Percentiles rank a stretch among this genome's conserved stretches.
Evolutionary conservation across 2,113 vertebrate species (phyloP).

Genomic region (Cavia porcellus): DNA sequence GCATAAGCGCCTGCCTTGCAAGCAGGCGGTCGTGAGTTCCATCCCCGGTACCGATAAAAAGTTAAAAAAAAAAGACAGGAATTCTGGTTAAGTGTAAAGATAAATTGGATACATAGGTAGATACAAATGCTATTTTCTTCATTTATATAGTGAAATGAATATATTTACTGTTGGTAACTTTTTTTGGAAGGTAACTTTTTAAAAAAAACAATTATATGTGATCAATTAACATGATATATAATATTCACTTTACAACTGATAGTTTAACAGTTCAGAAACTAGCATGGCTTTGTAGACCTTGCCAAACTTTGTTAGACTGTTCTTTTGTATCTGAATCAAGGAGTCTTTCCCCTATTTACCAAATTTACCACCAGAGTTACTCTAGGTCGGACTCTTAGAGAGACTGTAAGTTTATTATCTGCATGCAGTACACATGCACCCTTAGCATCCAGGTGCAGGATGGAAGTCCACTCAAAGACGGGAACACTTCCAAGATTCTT

Average conservation of each 20-base stretch:
- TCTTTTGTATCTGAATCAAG: background rate
- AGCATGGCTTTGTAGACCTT: background rate
- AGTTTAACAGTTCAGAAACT: background rate
- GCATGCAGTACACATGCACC: background rate
- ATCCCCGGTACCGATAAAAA: too few relatives aligned
- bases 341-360: background rate
- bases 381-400: background rate
- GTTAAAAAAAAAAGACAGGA: background rate
- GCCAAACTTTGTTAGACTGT: background rate
- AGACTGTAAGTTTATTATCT: background rate
- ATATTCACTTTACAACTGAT: background rate
- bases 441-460: background rate
- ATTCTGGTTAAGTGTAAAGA: conserved; percentile 16
- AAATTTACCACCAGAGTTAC: background rate
- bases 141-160: background rate
- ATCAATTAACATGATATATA: background rate
- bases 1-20: too few relatives aligned
- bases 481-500: background rate
- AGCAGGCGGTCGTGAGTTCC: too few relatives aligned
- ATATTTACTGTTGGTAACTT: background rate
- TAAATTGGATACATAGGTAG: conserved; percentile 6
- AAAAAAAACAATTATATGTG: background rate
- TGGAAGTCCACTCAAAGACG: background rate
- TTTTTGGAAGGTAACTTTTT: background rate
- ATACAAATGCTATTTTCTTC: conserved; percentile 15